Evolutionary conservation across 2,888 invertebrate genomes (phyloP).

Genomic region (Allygus modestus): DNA sequence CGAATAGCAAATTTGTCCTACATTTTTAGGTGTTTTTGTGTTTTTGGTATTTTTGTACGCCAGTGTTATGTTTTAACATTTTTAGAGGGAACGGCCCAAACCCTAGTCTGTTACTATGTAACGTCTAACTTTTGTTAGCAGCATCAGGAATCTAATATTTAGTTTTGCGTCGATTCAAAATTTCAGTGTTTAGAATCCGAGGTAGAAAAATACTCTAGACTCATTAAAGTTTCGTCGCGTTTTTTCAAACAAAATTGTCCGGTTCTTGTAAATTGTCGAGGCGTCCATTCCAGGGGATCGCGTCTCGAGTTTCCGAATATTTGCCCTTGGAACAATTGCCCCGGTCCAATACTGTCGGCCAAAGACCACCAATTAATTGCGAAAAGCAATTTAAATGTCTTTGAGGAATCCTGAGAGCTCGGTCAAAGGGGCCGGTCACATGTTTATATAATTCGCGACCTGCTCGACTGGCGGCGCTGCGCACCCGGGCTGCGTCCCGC

Average conservation of each 20-base stretch:
- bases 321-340: constrained; percentile 19
- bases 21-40: too few relatives aligned
- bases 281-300: constrained; percentile 11
- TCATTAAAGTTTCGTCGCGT: neutral
- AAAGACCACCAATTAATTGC: constrained; percentile 57
- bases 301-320: constrained; percentile 39
- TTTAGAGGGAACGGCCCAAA: too few relatives aligned
- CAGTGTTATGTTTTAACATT: too few relatives aligned
- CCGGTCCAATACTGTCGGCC: constrained; percentile 47
- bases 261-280: constrained; percentile 42
- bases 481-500: constrained; percentile 5
- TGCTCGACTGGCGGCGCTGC: neutral
- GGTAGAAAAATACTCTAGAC: neutral
- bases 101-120: too few relatives aligned
- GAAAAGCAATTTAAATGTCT: constrained; percentile 43
- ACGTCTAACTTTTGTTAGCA: too few relatives aligned
- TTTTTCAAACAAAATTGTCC: neutral
- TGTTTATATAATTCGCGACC: constrained; percentile 50
- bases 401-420: constrained; percentile 40
- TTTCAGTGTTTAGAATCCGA: too few relatives aligned
- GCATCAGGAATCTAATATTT: too few relatives aligned
- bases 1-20: too few relatives aligned
- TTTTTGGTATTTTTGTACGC: too few relatives aligned
- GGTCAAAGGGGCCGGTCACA: constrained; percentile 43
- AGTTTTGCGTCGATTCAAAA: too few relatives aligned